Evolutionary conservation across 2,113 vertebrate genomes (phyloP), one percentile per base, ranked within the genome.

Genomic region (Beaufortia kweichowensis): DNA sequence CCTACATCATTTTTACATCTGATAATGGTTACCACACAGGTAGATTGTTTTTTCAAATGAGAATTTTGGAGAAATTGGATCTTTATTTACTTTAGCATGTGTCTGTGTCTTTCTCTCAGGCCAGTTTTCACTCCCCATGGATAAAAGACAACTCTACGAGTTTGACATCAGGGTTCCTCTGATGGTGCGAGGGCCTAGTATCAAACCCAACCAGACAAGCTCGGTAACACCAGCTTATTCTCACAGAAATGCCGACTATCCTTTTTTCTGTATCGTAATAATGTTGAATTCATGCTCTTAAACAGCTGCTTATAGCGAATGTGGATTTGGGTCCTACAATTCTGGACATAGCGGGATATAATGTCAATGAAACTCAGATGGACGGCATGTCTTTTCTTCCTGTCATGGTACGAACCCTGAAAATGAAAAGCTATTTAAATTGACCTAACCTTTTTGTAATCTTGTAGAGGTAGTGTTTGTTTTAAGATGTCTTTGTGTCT

Each of bases 11-110:
- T 76, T 99, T 96, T 66, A 98, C 96, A 12, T 99, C 97, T 4
- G 97, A 99, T 85, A 98, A 99, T 3, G 97, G 97, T 74, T 99
- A 94, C 86, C 97, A 99, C 85, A 96, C 95, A 75, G 97, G 96
- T 98, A 56, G 28, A 11, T 46, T 46, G 12, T 43, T 2, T 7
- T 46, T 50, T 50, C 15, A 17, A 14, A n/a, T 3, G 17, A 7
- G 19, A n/a, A 50, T n/a, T 53, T 19, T 53, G 19, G 0, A 21
- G 19, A n/a, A 8, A 53, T 9, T 8, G 3, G 43, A 4, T 1
- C 3, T 46, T 26, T 5, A 63, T 53, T 50, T 43, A 41, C 46
- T 23, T 10, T 6, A 1, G 7, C 4, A 21, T 3, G 4, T 46
- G 35, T 21, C 9, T 23, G 2, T 68, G 43, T 78, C 23, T 66